Percentiles rank a stretch among this genome's conserved stretches.
Conservation (phyloP, 2,888 invertebrate species). For the Sarcophaga rosellei region DNA sequence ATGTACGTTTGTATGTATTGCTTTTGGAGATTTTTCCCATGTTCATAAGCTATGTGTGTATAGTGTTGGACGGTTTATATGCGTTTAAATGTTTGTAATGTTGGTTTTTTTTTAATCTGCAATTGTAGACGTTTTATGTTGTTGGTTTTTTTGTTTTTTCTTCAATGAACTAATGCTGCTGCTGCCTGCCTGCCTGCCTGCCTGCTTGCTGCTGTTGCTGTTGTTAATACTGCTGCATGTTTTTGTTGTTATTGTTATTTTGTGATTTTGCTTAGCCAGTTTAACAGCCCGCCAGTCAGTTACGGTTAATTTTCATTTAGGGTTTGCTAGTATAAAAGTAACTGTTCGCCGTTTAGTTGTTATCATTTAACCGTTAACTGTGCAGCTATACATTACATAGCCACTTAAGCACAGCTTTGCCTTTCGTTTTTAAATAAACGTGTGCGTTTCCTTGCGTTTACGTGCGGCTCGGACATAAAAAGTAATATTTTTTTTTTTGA, state of each 20-base stretch:
- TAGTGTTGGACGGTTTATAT: too few relatives aligned
- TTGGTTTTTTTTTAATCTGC: too few relatives aligned
- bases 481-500: slow-evolving; percentile 35
- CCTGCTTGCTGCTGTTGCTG: slow-evolving; percentile 15
- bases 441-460: slow-evolving; percentile 70
- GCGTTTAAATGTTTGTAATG: too few relatives aligned
- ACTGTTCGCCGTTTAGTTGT: slow-evolving; percentile 76
- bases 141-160: too few relatives aligned
- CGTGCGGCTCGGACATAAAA: slow-evolving; percentile 70
- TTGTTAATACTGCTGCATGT: slow-evolving; percentile 14
- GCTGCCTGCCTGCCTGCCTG: neutral
- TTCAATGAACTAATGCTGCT: too few relatives aligned
- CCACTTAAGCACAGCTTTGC: slow-evolving; percentile 66
- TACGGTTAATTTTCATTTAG: slow-evolving; percentile 41
- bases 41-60: too few relatives aligned
- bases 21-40: too few relatives aligned
- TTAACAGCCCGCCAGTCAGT: neutral
- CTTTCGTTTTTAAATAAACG: slow-evolving; percentile 65
- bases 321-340: slow-evolving; percentile 78
- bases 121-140: too few relatives aligned
- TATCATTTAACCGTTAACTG: slow-evolving; percentile 82
- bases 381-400: slow-evolving; percentile 75
- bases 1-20: too few relatives aligned
- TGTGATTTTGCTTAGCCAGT: slow-evolving; percentile 40
- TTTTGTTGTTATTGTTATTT: slow-evolving; percentile 29